These are phyloP conservation scores for Clarias gariepinus DNA, from an alignment of 2,113 vertebrate species.

Conservation along the genomic window DNA sequence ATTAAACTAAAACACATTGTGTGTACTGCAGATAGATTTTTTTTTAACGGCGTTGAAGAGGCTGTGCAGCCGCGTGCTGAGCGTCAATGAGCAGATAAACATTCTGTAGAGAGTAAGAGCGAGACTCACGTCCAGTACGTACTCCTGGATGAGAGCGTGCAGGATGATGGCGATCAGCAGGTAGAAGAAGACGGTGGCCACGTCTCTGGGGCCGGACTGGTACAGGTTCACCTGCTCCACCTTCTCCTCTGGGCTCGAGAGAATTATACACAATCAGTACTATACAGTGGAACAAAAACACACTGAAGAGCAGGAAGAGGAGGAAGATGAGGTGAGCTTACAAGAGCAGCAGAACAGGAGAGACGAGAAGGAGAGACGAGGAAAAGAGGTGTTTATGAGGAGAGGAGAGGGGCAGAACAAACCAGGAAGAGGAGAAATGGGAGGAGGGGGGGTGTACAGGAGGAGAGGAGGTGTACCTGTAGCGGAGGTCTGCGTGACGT, in stretches of 20 bases:
- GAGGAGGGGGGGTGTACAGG: no score
- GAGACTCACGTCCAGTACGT: conserved; percentile 60
- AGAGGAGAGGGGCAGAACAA: neutral
- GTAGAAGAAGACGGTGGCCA: conserved; percentile 83
- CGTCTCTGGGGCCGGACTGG: conserved; percentile 79
- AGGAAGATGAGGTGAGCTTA: neutral
- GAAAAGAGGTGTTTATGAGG: neutral
- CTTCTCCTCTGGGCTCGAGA: conserved; percentile 66
- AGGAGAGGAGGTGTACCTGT: conserved; percentile 62
- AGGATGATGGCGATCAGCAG: conserved; percentile 81
- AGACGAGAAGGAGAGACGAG: neutral
- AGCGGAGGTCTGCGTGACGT: conserved; percentile 78
- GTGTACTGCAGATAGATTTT: no score
- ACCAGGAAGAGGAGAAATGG: neutral
- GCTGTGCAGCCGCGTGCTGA: neutral
- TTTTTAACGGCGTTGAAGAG: no score
- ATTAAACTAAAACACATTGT: neutral
- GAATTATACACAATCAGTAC: neutral
- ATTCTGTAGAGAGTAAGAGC: neutral
- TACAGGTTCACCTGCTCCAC: conserved; percentile 74
- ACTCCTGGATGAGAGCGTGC: conserved; percentile 82
- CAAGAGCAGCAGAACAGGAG: no score
- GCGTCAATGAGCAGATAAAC: neutral
- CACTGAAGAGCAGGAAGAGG: neutral
- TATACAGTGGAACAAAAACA: neutral